These are phyloP conservation scores for Clarias magur DNA, from an alignment of 2,113 vertebrate genomes.

Conservation along the genomic window DNA sequence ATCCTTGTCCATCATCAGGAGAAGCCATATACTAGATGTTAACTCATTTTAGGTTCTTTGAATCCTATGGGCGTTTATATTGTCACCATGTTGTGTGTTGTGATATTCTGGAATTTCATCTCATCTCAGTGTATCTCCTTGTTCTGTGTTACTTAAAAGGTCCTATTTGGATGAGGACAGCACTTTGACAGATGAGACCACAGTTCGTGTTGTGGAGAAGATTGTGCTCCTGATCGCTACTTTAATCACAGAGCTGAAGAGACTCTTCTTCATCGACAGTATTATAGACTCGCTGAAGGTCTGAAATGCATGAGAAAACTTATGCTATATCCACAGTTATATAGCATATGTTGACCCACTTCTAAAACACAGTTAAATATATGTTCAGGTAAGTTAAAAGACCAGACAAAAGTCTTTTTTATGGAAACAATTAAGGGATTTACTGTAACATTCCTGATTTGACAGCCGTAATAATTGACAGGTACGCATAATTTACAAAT, in stretches of 20 bases:
- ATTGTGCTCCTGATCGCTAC: constrained; percentile 71
- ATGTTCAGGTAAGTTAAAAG: not conserved
- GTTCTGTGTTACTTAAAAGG: constrained; percentile 64
- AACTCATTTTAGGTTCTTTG: not conserved
- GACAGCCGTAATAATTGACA: too few relatives aligned
- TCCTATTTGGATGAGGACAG: constrained; percentile 76
- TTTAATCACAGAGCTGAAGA: constrained; percentile 75
- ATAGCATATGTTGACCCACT: constrained; percentile 31
- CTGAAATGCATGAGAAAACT: constrained; percentile 1
- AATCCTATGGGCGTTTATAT: not conserved
- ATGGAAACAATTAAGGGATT: not conserved
- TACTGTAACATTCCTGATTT: not conserved
- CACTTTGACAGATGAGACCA: constrained; percentile 81
- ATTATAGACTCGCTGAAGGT: constrained; percentile 89
- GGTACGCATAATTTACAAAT: too few relatives aligned
- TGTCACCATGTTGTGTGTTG: not conserved
- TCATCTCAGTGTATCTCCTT: constrained; percentile 33
- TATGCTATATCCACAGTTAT: not conserved
- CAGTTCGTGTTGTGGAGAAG: constrained; percentile 75
- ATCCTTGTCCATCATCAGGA: not conserved
- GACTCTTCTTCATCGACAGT: constrained; percentile 83
- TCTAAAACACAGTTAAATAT: not conserved
- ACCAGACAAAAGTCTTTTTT: not conserved
- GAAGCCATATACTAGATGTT: not conserved
- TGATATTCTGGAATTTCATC: not conserved